These are phyloP conservation scores for Neoniphon sammara DNA, from an alignment of 2,797 vertebrate species.

Conservation along the genomic window DNA sequence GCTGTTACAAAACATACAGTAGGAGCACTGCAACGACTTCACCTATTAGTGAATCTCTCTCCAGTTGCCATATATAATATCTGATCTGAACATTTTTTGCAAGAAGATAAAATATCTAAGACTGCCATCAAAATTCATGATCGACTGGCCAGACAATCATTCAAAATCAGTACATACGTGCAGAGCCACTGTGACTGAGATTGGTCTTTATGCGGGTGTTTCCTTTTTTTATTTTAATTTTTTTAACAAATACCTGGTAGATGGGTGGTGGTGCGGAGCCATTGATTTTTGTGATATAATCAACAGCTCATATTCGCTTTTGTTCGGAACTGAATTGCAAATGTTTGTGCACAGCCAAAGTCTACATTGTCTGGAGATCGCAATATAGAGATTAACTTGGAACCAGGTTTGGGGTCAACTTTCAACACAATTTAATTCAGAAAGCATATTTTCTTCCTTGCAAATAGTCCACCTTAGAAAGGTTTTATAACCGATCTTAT, in stretches of 20 bases:
- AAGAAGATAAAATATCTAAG: slow-evolving; percentile 1
- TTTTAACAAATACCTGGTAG: slow-evolving; percentile 9
- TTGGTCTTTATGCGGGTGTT: slow-evolving; percentile 67
- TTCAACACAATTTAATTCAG: background rate
- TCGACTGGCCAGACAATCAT: slow-evolving; percentile 47
- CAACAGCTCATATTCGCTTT: slow-evolving; percentile 50
- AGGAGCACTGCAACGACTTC: background rate
- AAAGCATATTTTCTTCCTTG: slow-evolving; percentile 5
- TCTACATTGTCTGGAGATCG: slow-evolving; percentile 48
- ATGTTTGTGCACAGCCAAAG: slow-evolving; percentile 66
- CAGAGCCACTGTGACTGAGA: slow-evolving; percentile 21
- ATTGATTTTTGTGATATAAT: slow-evolving; percentile 36
- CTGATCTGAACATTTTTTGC: background rate
- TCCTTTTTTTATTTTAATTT: slow-evolving; percentile 39
- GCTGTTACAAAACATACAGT: background rate
- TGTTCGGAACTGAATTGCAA: slow-evolving; percentile 53
- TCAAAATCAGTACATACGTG: slow-evolving; percentile 15
- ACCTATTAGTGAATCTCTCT: background rate
- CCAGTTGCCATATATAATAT: background rate
- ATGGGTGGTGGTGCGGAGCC: slow-evolving; percentile 50
- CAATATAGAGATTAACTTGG: slow-evolving; percentile 60
- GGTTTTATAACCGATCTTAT: background rate
- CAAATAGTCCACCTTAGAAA: slow-evolving; percentile 5
- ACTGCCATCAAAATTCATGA: slow-evolving; percentile 24
- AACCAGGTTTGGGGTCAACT: slow-evolving; percentile 50